Conservation (phyloP, 2,113 vertebrate species). For the Typhlomys cinereus region DNA sequence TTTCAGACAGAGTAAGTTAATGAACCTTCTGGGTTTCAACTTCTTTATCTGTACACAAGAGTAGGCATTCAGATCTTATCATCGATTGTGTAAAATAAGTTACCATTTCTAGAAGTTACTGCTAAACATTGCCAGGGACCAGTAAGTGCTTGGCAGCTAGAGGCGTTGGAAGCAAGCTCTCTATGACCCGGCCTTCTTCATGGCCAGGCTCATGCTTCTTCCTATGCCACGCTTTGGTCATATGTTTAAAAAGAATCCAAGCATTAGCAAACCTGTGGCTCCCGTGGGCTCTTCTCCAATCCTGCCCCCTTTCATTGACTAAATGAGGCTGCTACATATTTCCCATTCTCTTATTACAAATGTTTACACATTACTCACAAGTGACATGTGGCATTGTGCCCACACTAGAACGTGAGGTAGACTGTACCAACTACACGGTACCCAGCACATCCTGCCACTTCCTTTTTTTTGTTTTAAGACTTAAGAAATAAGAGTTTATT, state of each 20-base stretch:
- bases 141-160: not conserved
- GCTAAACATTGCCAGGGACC: not conserved
- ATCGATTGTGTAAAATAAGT: not conserved
- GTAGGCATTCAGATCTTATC: not conserved
- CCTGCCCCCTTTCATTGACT: not conserved
- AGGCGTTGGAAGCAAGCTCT: not conserved
- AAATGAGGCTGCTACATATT: not conserved
- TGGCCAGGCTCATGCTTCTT: too few relatives aligned
- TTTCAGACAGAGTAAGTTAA: not conserved
- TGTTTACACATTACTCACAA: not conserved
- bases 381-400: not conserved
- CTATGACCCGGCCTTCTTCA: not conserved
- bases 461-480: slow-evolving; percentile 3
- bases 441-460: not conserved
- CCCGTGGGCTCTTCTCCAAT: not conserved
- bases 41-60: not conserved
- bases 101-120: not conserved
- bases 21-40: not conserved
- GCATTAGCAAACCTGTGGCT: not conserved
- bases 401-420: not conserved
- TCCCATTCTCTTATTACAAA: not conserved
- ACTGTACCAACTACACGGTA: not conserved
- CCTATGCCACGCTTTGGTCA: not conserved
- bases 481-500: too few relatives aligned
- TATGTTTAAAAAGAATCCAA: not conserved